A percentile compares a stretch with the other conserved stretches of the same genome.
Conservation (phyloP, 2,113 vertebrate species). For the Nannospalax galili region DNA sequence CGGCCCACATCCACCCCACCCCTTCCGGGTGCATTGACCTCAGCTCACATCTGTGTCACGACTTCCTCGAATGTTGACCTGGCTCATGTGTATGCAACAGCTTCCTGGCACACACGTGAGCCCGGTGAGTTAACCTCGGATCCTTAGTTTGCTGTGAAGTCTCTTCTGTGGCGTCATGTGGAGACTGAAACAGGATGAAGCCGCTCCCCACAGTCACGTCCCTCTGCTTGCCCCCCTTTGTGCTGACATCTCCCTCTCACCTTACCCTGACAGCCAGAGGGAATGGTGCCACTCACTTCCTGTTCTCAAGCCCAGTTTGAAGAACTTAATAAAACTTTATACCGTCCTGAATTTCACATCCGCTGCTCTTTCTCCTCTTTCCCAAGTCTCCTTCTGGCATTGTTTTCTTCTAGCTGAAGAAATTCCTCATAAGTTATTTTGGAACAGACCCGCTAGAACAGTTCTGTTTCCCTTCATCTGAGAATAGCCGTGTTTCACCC, state of each 20-base stretch:
- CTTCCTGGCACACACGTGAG: no score
- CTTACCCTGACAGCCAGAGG: neutral
- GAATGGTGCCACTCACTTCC: neutral
- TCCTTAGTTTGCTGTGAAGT: no score
- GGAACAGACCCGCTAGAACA: neutral
- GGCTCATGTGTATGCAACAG: no score
- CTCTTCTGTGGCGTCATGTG: neutral
- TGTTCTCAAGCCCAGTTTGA: neutral
- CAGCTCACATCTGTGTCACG: rapidly evolving
- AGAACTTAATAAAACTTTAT: neutral
- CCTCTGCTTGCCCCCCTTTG: neutral
- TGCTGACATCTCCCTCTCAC: neutral
- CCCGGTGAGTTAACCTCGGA: neutral
- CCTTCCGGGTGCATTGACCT: no score
- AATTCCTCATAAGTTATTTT: neutral
- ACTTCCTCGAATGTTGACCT: neutral
- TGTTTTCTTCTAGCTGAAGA: neutral
- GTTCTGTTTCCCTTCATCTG: neutral
- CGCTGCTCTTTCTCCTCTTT: neutral
- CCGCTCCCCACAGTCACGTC: neutral
- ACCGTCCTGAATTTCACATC: no score
- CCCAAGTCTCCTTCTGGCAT: neutral
- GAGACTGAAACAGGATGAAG: neutral
- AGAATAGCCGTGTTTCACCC: neutral
- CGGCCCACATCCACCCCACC: no score